Percentiles rank a stretch among this genome's conserved stretches.
phyloP scores from a whole-genome alignment of 2,797 vertebrate genomes.

The Sphaeramia orbicularis region DNA sequence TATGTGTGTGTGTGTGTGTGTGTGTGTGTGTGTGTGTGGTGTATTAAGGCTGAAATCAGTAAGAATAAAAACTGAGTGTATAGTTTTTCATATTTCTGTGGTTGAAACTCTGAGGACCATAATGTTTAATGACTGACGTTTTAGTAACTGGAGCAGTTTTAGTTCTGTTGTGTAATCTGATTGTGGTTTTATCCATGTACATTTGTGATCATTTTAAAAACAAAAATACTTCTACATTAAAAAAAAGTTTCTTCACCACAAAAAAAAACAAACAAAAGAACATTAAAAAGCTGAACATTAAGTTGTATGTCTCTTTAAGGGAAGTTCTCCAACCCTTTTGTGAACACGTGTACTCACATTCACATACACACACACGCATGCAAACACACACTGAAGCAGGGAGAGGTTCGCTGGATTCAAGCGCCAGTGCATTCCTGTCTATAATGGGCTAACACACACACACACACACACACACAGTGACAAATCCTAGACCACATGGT shows the following conservation, averaged over 20 bases:
- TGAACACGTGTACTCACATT: conserved; percentile 47
- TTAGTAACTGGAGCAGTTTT: conserved; percentile 13
- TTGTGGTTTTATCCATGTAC: conserved; percentile 12
- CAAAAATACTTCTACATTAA: conserved; percentile 12
- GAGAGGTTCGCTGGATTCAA: conserved; percentile 78
- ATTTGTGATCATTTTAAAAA: conserved; percentile 21
- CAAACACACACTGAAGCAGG: conserved; percentile 46
- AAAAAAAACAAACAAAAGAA: conserved; percentile 19
- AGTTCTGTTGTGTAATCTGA: conserved; percentile 12
- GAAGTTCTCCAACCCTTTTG: conserved; percentile 43
- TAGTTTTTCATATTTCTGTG: conserved; percentile 31
- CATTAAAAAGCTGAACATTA: conserved; percentile 32
- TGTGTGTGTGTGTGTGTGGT: conserved; percentile 24
- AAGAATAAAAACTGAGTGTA: conserved; percentile 8
- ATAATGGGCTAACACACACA: conserved; percentile 64
- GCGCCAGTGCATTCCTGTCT: conserved; percentile 74
- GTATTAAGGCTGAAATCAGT: conserved; percentile 7
- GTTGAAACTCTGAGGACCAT: conserved; percentile 32
- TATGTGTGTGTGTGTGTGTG: no score
- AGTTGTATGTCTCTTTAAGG: conserved; percentile 56
- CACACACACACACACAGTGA: conserved; percentile 22
- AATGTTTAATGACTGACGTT: conserved; percentile 6
- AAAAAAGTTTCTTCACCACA: conserved; percentile 25
- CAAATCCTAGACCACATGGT: conserved; percentile 31
- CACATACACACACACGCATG: no score